Percentiles rank a stretch among this genome's conserved stretches.
Evolutionary conservation across 2,797 vertebrate species (phyloP).

Genomic region (Cyprinodon diabolis): DNA sequence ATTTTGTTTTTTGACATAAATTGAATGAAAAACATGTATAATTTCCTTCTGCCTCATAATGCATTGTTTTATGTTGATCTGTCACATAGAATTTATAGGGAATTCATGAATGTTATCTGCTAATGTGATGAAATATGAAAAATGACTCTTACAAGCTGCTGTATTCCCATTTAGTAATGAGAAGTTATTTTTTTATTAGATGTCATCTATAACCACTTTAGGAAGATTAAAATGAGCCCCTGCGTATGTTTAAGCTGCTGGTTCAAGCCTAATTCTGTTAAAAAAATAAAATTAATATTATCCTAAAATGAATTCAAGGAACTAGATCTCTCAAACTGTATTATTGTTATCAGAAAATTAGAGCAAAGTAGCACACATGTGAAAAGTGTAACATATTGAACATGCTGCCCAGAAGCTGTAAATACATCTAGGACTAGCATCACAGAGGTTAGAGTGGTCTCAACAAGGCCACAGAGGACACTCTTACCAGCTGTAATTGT

Average conservation of each 20-base stretch:
- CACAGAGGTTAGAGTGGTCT: conserved; percentile 51
- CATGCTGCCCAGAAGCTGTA: conserved; percentile 9
- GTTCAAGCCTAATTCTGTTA: conserved; percentile 18
- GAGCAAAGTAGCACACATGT: background rate
- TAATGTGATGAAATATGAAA: background rate
- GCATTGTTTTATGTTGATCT: background rate
- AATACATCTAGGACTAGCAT: conserved; percentile 40
- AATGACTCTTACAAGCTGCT: background rate
- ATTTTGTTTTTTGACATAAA: too few relatives aligned
- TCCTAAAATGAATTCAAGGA: conserved; percentile 1
- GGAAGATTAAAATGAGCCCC: conserved; percentile 34
- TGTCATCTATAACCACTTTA: conserved; percentile 44
- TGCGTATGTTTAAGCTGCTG: conserved; percentile 27
- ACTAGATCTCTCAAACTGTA: conserved; percentile 10
- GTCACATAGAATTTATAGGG: background rate
- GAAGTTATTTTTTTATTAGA: conserved; percentile 43
- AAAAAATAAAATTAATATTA: conserved; percentile 5
- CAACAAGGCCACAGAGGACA: conserved; percentile 59
- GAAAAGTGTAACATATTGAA: conserved; percentile 7
- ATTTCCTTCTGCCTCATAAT: background rate
- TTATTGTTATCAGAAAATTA: background rate
- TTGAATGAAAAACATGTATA: background rate
- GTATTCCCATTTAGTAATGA: conserved; percentile 29
- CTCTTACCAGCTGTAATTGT: conserved; percentile 54
- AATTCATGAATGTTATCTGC: background rate